Base-by-base conservation (phyloP, 2,113 vertebrate species). In the Sinocyclocheilus rhinocerous region DNA sequence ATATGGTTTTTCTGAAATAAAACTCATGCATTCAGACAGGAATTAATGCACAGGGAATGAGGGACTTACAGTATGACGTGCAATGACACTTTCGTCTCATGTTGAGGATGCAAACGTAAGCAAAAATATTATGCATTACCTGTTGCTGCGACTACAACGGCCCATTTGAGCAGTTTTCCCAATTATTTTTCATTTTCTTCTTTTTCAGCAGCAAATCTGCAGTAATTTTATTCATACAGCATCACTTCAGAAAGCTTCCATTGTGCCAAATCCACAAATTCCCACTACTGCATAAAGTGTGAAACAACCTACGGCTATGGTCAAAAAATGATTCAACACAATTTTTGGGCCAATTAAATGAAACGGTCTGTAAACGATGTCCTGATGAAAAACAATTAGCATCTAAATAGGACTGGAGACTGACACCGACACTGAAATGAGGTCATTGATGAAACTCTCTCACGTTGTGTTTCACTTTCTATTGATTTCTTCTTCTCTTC, bases 401-500 rank as follows among this genome's bases (percentile, higher is more conserved):
- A 61, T 79, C 16, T 57, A 55, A 79, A 79, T 4, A 79, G 76
- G 29, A 6, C 52, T 79, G 24, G 11, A 61, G 33, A 75, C 72
- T 75, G 72, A 75, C 72, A 75, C 36, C 1, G 39, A 39, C 8
- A 2, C 18, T 70, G 18, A 70, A 70, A 70, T 11, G 18, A 75
- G 72, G 39, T 48, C 72, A 75, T 24, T 61, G 29, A 39, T 39
- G 52, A 61, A 79, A 59, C 29, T 61, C 20, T 50, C 2, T 24
- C 20, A 26, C 0, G 7, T 12, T 12, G 16, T 59, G 29, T 22
- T 65, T 24, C 22, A 15, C 59, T 26, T 26, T 81, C 12, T 65
- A 81, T 81, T 65, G 78, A 65, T 81, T 80, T 63, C 57, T 65
- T 7, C 57, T 63, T 22, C 57, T 63, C 36, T 65, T 22, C 78